Evolutionary conservation across 2,797 vertebrate genomes (phyloP).

Genomic region (Molossus alvarezi): DNA sequence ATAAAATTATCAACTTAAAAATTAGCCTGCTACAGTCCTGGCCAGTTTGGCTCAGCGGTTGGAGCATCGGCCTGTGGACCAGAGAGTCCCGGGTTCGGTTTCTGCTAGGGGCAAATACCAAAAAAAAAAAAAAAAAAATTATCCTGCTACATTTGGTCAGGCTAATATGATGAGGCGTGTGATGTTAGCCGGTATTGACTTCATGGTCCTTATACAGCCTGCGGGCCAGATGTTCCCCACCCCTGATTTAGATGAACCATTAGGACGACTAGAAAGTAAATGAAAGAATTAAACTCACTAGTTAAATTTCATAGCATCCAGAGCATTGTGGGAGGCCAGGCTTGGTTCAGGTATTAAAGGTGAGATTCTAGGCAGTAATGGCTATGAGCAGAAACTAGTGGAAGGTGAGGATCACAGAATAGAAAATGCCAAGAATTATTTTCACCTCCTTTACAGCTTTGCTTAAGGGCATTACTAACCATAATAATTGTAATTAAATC

Average conservation of each 20-base stretch:
- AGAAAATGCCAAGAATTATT: not conserved
- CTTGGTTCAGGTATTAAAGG: not conserved
- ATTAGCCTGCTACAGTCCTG: no score
- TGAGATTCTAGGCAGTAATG: not conserved
- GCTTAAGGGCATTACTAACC: not conserved
- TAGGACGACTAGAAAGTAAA: not conserved
- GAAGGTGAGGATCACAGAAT: not conserved
- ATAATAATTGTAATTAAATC: not conserved
- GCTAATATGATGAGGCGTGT: no score
- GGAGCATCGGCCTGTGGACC: no score
- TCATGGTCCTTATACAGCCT: no score
- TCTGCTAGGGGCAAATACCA: no score
- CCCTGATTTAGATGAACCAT: not conserved
- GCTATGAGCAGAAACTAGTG: not conserved
- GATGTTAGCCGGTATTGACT: no score
- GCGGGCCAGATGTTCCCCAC: no score
- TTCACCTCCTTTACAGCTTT: not conserved
- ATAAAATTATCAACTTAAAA: no score
- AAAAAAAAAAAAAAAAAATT: no score
- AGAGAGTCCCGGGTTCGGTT: no score
- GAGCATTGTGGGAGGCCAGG: not conserved
- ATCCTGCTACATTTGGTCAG: no score
- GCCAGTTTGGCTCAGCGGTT: no score
- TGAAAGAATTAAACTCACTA: not conserved
- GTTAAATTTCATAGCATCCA: not conserved